Evolutionary conservation across 1,140 invertebrate genomes (phyloP), one percentile per base, ranked within the genome.

Genomic region (Helicoverpa zea): DNA sequence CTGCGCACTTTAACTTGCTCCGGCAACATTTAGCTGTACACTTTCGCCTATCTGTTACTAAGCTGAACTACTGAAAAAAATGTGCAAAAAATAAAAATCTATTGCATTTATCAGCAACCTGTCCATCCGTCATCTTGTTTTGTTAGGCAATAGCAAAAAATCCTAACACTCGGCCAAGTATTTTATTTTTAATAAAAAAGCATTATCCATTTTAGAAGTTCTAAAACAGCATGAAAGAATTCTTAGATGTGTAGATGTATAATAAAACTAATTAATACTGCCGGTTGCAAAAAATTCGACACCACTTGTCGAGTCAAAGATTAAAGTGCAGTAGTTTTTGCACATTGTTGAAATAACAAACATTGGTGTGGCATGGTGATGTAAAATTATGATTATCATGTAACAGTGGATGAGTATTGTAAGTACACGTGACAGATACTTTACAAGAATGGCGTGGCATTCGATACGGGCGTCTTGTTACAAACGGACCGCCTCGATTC

Each of bases 391-490:
- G 18, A 29, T 16, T 59, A 18, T 76, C 12, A 63, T 49, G 49
- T 63, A 16, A 76, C 35, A 75, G 16, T n/a, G 13, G 16, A 16
- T 43, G 23, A 18, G 43, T 54, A 54, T 11, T 54, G 49, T 54
- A 29, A 7, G 5, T 54, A 54, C 30, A 54, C 49, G 30, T 66
- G 75, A 54, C 75, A 64, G 14, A 66, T 12, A 61, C 30, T 64
- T 76, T 63, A 77, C 51, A 77, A 77, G 75, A 77, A 77, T 61
- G 29, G 75, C 23, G 61, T 66, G 75, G 66, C 14, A 77, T 77
- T 77, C 75, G 51, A 77, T 77, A 16, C 49, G 13, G 1, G 23
- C 18, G 43, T 77, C 51, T n/a, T 35, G 18, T 77, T 66, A 77
- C 75, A 77, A 77, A 64, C 43, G 18, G 2, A 77, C 75, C 75